phyloP scores from a whole-genome alignment of 1,140 invertebrate genomes.

The Hydropsyche tenuis region DNA sequence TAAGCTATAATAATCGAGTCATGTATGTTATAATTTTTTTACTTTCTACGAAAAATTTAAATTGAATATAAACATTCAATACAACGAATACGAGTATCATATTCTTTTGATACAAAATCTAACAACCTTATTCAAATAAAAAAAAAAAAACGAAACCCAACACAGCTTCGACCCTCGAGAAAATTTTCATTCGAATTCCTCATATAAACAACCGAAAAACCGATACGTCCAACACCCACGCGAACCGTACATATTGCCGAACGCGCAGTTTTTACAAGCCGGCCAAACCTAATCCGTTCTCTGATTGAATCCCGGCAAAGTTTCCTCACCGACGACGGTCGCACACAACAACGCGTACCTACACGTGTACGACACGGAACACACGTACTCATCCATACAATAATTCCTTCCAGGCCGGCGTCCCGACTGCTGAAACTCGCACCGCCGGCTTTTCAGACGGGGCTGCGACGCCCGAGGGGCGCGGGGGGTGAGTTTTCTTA shows the following conservation, averaged over 20 bases:
- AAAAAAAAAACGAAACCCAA: not conserved
- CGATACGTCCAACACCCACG: not conserved
- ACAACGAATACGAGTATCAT: no score
- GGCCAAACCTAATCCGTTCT: constrained; percentile 36
- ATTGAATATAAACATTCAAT: no score
- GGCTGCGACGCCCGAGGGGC: no score
- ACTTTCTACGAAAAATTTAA: no score
- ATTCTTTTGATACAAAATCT: no score
- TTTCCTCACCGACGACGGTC: not conserved
- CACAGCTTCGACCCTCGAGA: no score
- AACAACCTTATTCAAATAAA: no score
- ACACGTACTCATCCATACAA: not conserved
- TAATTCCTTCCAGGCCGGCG: constrained; percentile 45
- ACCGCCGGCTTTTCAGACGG: constrained; percentile 29
- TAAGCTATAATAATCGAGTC: no score
- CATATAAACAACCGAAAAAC: not conserved
- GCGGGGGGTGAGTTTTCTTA: constrained; percentile 47
- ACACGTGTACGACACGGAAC: no score
- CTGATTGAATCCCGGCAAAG: constrained; percentile 47
- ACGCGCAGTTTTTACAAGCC: not conserved
- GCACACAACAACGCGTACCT: no score
- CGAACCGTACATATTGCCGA: not conserved
- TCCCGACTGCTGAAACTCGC: constrained; percentile 42
- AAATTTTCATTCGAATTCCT: no score
- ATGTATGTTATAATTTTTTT: no score